Evolutionary conservation across 1,140 invertebrate genomes (phyloP), one percentile per base, ranked within the genome.

Genomic region (Bacillus rossius): DNA sequence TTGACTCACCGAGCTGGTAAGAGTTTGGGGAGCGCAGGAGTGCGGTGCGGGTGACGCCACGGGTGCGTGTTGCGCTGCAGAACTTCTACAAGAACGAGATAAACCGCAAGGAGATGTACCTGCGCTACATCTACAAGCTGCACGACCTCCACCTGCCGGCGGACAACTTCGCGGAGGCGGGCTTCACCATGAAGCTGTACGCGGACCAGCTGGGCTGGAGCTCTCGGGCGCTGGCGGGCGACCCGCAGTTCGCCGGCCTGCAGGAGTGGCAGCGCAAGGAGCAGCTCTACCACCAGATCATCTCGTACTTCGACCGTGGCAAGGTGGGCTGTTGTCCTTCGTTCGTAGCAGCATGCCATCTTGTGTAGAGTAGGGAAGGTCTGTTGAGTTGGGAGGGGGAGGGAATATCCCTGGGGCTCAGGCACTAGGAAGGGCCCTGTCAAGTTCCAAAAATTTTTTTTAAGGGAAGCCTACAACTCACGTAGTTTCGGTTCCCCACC

Each of bases 11-110:
- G n/a, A n/a, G n/a, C n/a, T n/a, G n/a, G n/a, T n/a, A n/a, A n/a
- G n/a, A n/a, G n/a, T n/a, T n/a, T n/a, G n/a, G n/a, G n/a, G n/a
- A n/a, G n/a, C n/a, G n/a, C n/a, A n/a, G n/a, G n/a, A n/a, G n/a
- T n/a, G n/a, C n/a, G n/a, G n/a, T n/a, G n/a, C n/a, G n/a, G n/a
- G n/a, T n/a, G n/a, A n/a, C n/a, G n/a, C n/a, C n/a, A n/a, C n/a
- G n/a, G n/a, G n/a, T n/a, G n/a, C n/a, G 49, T 68, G 37, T 66
- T 70, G 17, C 70, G 71, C 79, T 82, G 38, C 77, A 94, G 88
- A 95, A 97, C 69, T 98, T 98, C 71, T 99, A 98, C 77, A 94
- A 96, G 72, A 92, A 94, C 70, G 94, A 92, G 73, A 96, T 97
- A 58, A 92, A 95, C 67, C 83, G 95, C 25, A 91, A 94, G 66